Base-by-base conservation (phyloP, 2,113 vertebrate genomes). In the Dromiciops gliroides region DNA sequence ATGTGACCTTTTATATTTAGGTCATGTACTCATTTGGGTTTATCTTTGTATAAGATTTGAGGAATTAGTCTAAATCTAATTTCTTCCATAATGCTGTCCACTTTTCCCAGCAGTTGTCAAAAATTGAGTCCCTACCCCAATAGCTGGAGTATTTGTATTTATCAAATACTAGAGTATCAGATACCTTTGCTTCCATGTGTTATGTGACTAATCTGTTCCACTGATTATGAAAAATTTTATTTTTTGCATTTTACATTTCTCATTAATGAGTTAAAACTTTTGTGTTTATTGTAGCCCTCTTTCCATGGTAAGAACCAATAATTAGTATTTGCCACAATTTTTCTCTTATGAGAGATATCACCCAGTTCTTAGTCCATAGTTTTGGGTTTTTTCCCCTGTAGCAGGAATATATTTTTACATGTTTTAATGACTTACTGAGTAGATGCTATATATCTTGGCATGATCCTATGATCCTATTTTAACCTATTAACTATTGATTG, bases 401-500 rank as follows among this genome's bases (percentile, higher is more conserved):
- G 56, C 47, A 93, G 83, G 83, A n/a, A 56, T 48, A 26, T 2
- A 44, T 37, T 16, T 90, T 90, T 48, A 52, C 37, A 89, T 23
- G 9, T 94, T 90, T 44, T 48, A 51, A 44, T 94, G 24, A 96
- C 31, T 25, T 96, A 94, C 22, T 89, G 26, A 93, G 14, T 50
- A 48, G 26, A 92, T 94, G 90, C 10, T 51, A 5, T 44, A 6
- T 93, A 11, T 94, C n/a, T 50, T 67, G 47, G n/a, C 50, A 44
- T 31, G 37, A 16, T 91, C 53, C 90, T 52, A 93, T 11, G 93
- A 91, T 94, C 9, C 14, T 94, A 93, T 95, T 93, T 93, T 23
- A 67, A 56, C 92, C 48, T 94, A 94, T 96, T 93, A 51, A 95
- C 92, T 94, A 53, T 26, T 28, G 90, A 90, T 51, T n/a, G n/a